Evolutionary conservation across 2,113 vertebrate genomes (phyloP).

Genomic region (Paradoxurus hermaphroditus): DNA sequence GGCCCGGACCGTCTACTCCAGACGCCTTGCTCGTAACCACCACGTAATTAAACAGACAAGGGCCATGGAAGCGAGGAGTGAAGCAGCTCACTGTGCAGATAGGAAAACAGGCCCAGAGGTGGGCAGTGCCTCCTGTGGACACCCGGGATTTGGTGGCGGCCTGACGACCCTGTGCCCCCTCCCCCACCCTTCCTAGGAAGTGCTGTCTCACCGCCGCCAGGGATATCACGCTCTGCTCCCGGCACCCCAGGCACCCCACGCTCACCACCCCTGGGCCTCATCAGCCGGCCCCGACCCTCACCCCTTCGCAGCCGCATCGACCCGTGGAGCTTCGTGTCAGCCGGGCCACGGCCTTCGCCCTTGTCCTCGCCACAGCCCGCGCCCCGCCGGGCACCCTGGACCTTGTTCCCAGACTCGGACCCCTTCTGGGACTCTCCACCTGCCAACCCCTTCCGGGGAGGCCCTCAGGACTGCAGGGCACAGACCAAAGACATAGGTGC

Average conservation of each 20-base stretch:
- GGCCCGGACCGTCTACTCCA: neutral
- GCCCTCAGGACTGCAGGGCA: constrained; percentile 68
- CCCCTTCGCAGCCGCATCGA: constrained; percentile 90
- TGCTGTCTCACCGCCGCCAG: constrained; percentile 57
- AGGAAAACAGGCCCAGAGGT: neutral
- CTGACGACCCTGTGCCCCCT: neutral
- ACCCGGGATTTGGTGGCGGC: no score
- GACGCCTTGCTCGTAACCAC: neutral
- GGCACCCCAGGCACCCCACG: constrained; percentile 71
- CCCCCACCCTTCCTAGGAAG: constrained; percentile 36
- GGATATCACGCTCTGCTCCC: constrained; percentile 53
- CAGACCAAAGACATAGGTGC: constrained; percentile 76
- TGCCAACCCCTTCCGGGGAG: constrained; percentile 80
- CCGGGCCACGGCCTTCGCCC: constrained; percentile 72
- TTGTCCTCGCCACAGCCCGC: constrained; percentile 69
- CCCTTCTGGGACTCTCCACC: constrained; percentile 87
- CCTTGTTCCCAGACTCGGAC: constrained; percentile 84
- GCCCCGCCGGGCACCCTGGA: constrained; percentile 83
- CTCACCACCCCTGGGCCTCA: constrained; percentile 81
- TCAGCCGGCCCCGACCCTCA: constrained; percentile 89
- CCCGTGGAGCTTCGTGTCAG: constrained; percentile 93
- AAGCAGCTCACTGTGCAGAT: neutral
- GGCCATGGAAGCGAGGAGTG: fast-evolving
- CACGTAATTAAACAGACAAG: fast-evolving
- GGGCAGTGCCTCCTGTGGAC: neutral